Evolutionary conservation across 1,140 invertebrate species (phyloP).

Genomic region (Temnothorax longispinosus): DNA sequence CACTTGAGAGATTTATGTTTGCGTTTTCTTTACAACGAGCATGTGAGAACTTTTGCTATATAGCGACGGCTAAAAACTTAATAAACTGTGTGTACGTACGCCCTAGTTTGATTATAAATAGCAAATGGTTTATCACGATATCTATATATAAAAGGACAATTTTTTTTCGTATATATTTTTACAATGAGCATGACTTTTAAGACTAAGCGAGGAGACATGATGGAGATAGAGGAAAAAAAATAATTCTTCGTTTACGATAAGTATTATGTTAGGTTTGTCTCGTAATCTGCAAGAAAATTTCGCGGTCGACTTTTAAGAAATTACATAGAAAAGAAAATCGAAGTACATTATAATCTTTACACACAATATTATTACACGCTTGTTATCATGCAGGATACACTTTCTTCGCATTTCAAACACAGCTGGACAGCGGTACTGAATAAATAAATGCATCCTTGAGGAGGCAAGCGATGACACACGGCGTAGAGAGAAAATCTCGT

Average conservation of each 20-base stretch:
- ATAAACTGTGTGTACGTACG: conserved; percentile 15
- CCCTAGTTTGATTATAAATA: conserved; percentile 18
- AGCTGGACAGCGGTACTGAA: conserved; percentile 38
- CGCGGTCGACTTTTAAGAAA: neutral
- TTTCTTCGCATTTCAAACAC: conserved; percentile 32
- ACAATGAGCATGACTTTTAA: neutral
- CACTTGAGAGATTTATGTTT: conserved; percentile 44
- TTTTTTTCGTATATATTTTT: neutral
- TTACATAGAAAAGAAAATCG: neutral
- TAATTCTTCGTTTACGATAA: neutral
- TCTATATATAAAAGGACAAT: neutral
- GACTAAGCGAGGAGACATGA: neutral
- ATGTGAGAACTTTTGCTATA: conserved; percentile 27
- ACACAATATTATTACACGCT: conserved; percentile 33
- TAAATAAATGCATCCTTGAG: conserved; percentile 60
- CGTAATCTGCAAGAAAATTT: neutral
- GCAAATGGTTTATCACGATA: neutral
- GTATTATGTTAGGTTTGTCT: neutral
- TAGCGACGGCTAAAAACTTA: conserved; percentile 29
- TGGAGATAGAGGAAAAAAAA: neutral
- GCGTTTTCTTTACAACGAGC: conserved; percentile 12
- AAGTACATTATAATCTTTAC: neutral
- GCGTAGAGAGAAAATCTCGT: conserved; percentile 65
- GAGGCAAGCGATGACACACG: conserved; percentile 41
- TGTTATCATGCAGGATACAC: conserved; percentile 15